Percentiles rank a stretch among this genome's conserved stretches.
These are phyloP conservation scores for Tringa solitaria DNA, from an alignment of 2,113 vertebrate species.

Conservation along the genomic window DNA sequence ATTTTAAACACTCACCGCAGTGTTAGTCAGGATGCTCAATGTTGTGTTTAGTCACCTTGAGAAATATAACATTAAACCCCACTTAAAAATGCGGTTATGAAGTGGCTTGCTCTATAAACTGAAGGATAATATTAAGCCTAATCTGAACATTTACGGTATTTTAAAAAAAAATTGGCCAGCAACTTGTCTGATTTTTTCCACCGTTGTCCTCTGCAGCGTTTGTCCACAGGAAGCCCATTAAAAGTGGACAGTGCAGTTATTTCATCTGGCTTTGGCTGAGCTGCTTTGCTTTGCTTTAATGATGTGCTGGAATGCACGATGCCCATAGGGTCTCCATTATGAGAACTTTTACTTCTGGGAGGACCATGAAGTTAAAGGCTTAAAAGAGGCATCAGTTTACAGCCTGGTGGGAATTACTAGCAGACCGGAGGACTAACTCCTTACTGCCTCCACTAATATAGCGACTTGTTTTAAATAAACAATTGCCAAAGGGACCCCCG, in stretches of 20 bases:
- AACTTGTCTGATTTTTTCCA: constrained; percentile 66
- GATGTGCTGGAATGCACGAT: constrained; percentile 93
- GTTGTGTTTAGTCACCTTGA: constrained; percentile 55
- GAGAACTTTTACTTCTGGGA: constrained; percentile 83
- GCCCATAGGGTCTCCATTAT: constrained; percentile 94
- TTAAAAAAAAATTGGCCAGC: constrained; percentile 48
- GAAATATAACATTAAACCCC: constrained; percentile 62
- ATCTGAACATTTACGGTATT: constrained; percentile 63
- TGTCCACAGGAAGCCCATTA: constrained; percentile 88
- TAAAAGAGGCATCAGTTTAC: constrained; percentile 89
- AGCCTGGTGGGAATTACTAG: constrained; percentile 86
- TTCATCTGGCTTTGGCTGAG: constrained; percentile 87
- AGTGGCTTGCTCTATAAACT: constrained; percentile 63
- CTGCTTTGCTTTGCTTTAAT: constrained; percentile 88
- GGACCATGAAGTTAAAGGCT: constrained; percentile 82
- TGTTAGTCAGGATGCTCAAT: constrained; percentile 23
- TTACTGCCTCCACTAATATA: constrained; percentile 79
- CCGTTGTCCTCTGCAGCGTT: constrained; percentile 69
- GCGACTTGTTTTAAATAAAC: constrained; percentile 84
- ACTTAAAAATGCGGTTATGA: constrained; percentile 58
- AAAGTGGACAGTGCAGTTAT: constrained; percentile 84
- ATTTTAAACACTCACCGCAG: background rate
- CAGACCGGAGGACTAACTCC: constrained; percentile 77
- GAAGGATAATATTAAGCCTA: constrained; percentile 62
- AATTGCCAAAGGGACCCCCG: constrained; percentile 67